Evolutionary conservation across 2,797 vertebrate species (phyloP).

Genomic region (Xenops minutus): DNA sequence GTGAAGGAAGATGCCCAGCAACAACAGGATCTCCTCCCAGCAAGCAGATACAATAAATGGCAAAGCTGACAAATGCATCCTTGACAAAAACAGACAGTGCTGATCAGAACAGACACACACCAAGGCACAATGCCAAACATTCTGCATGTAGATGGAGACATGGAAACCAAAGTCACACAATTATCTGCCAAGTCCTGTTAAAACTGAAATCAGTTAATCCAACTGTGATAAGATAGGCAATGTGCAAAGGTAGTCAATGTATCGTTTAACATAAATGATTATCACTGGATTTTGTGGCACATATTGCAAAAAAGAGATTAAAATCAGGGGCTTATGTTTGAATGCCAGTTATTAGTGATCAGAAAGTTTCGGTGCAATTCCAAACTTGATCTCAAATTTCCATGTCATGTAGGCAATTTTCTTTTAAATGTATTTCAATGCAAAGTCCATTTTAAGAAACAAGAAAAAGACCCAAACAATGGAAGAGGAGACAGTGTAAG

Average conservation of each 20-base stretch:
- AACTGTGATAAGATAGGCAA: neutral
- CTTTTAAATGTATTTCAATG: neutral
- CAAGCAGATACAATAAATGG: conserved; percentile 7
- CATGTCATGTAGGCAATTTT: neutral
- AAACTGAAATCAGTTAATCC: neutral
- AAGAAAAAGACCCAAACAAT: neutral
- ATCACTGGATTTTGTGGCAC: neutral
- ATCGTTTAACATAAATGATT: neutral
- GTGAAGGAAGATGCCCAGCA: neutral
- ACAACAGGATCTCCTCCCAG: neutral
- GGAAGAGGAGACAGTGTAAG: neutral
- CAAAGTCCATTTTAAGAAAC: neutral
- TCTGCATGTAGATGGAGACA: neutral
- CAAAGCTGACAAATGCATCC: neutral
- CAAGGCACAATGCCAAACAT: conserved; percentile 9
- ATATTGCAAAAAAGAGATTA: neutral
- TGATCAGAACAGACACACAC: neutral
- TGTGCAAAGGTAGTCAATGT: neutral
- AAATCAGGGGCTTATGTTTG: neutral
- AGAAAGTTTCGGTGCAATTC: neutral
- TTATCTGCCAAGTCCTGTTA: conserved; percentile 11
- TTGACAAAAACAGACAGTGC: conserved; percentile 16
- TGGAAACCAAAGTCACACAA: neutral
- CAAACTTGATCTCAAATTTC: neutral
- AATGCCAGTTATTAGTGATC: neutral